phyloP scores from a whole-genome alignment of 2,113 vertebrate species.

The Egretta garzetta region DNA sequence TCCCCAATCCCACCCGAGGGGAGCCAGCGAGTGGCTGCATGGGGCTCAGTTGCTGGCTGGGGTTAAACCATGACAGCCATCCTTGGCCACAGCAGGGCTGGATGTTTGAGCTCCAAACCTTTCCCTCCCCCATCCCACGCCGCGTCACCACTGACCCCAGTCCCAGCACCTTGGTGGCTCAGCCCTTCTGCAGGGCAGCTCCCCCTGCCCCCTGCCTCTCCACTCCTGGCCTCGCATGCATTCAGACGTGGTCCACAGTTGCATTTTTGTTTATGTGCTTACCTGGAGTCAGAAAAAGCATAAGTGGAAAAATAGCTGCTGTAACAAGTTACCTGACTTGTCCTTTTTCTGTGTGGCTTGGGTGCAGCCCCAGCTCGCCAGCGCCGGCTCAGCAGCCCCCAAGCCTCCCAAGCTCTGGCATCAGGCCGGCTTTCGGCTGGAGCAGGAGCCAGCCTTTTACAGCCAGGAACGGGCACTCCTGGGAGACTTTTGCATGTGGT shows the following conservation, averaged over 20 bases:
- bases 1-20: too few relatives aligned
- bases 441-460: background rate
- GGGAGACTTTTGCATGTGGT: background rate
- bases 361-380: background rate
- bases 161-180: background rate
- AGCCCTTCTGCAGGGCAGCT: background rate
- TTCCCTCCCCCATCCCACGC: background rate
- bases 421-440: background rate
- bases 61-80: too few relatives aligned
- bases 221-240: background rate
- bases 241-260: background rate
- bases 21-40: too few relatives aligned
- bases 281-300: background rate
- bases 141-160: background rate
- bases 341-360: slow-evolving; percentile 1
- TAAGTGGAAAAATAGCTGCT: background rate
- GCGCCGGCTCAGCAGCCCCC: background rate
- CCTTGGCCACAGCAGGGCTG: background rate
- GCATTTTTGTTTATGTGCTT: background rate
- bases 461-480: background rate
- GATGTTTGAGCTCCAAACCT: background rate
- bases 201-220: background rate
- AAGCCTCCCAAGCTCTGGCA: background rate
- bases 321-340: slow-evolving; percentile 34
- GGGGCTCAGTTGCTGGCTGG: too few relatives aligned